Base-by-base conservation (phyloP, 2,113 vertebrate genomes). In the Percina caprodes region DNA sequence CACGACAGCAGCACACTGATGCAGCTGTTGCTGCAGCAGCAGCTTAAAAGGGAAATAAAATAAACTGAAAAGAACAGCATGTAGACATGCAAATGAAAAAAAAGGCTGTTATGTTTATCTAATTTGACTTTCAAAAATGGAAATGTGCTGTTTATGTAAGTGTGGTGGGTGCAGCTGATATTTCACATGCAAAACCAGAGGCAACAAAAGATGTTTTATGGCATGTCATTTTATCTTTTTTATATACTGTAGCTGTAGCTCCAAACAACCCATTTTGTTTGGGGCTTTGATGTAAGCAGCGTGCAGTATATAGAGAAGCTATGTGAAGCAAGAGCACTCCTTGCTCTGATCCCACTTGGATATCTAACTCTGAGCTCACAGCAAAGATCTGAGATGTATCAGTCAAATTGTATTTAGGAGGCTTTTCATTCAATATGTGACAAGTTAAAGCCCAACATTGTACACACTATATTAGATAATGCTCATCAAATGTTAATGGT, bases 51-150 rank as follows among this genome's bases (percentile, higher is more conserved):
- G 33, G 3, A 73, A 77, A 42, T 61, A 24, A 33, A 48, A 42
- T 42, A 15, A 42, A 19, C 68, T 35, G 13, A 13, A 1, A 1
- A 6, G 1, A 0, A 55, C 11, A 8, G 23, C 26, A 58, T 2
- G 5, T 1, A 4, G 12, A 21, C 0, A 88, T 83, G 86, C 82
- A 89, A 88, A 86, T 26, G 9, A 13, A 26, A 55, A 24, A 35
- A 24, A 35, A 15, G 2, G n/a, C 4, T 1, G 6, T 39, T 8
- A 18, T 21, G 4, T 12, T 1, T 0, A 3, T 35, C 23, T 76
- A 23, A 87, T 91, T 91, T 90, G 87, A 88, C 89, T 86, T 42
- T 83, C 84, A 90, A 91, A 90, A 33, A 23, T 1, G 4, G 7
- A 42, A 2, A 42, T 11, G 39, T 11, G 1, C 11, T 3, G 10